A percentile compares a stretch with the other conserved stretches of the same genome.
phyloP scores from a whole-genome alignment of 2,888 invertebrate genomes.

The Kryphioiulus occultus region DNA sequence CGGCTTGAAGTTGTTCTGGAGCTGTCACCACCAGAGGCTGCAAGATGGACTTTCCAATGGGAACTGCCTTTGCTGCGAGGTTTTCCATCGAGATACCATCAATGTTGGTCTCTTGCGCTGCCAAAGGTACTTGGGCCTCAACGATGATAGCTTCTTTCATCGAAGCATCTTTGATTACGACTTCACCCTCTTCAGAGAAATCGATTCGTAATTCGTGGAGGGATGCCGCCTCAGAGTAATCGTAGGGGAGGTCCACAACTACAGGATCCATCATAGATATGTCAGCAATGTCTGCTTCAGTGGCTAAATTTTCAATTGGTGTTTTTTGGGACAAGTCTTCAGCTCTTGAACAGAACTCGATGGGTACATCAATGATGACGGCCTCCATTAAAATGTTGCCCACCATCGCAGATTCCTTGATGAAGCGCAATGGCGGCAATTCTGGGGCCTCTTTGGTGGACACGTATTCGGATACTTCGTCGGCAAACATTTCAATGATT shows the following conservation, averaged over 20 bases:
- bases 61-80: background rate
- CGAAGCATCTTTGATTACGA: conserved; percentile 31
- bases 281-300: conserved; percentile 86
- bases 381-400: conserved; percentile 90
- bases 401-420: conserved; percentile 87
- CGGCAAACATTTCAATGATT: conserved; percentile 93
- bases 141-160: conserved; percentile 50
- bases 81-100: background rate
- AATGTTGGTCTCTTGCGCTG: background rate
- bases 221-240: conserved; percentile 51
- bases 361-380: conserved; percentile 86
- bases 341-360: conserved; percentile 74
- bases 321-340: conserved; percentile 60
- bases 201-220: conserved; percentile 50
- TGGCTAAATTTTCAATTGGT: conserved; percentile 76
- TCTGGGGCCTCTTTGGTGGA: conserved; percentile 69
- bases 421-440: conserved; percentile 84
- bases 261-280: conserved; percentile 68
- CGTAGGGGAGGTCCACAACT: conserved; percentile 53
- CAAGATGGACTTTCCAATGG: background rate
- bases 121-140: conserved; percentile 44
- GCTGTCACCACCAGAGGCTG: conserved; percentile 10
- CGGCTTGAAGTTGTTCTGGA: background rate
- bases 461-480: conserved; percentile 88
- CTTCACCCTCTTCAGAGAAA: conserved; percentile 41